Percentiles rank a stretch among this genome's conserved stretches.
phyloP scores from a whole-genome alignment of 2,113 vertebrate genomes.

The Furnarius figulus region DNA sequence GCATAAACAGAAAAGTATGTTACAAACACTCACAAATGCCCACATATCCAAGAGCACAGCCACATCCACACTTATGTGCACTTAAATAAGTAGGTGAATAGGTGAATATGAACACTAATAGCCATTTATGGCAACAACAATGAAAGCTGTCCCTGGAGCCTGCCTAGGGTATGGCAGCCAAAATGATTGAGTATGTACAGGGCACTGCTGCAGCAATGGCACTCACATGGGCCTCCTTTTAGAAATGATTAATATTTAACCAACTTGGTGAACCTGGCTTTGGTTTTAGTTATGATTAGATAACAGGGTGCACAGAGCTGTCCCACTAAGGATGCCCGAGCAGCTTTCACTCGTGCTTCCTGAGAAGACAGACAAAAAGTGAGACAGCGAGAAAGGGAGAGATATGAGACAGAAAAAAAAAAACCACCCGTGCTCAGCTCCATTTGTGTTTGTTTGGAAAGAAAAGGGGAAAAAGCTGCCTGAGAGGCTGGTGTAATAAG shows the following conservation, averaged over 20 bases:
- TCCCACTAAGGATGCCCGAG: neutral
- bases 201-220: conserved; percentile 50
- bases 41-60: neutral
- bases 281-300: conserved; percentile 62
- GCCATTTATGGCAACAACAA: conserved; percentile 65
- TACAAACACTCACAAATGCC: neutral
- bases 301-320: conserved; percentile 33
- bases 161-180: conserved; percentile 29
- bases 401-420: neutral
- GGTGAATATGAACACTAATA: conserved; percentile 43
- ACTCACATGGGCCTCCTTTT: conserved; percentile 63
- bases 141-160: conserved; percentile 58
- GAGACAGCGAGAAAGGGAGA: neutral
- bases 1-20: neutral
- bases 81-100: conserved; percentile 46
- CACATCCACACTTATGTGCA: neutral
- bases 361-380: neutral
- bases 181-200: conserved; percentile 66
- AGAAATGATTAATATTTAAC: conserved; percentile 74
- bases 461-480: conserved; percentile 59
- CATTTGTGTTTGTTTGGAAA: conserved; percentile 74
- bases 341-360: neutral
- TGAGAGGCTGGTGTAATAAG: conserved; percentile 73
- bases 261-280: conserved; percentile 64
- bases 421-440: neutral